Conservation (phyloP, 2,113 vertebrate species). For the Vulpes vulpes region DNA sequence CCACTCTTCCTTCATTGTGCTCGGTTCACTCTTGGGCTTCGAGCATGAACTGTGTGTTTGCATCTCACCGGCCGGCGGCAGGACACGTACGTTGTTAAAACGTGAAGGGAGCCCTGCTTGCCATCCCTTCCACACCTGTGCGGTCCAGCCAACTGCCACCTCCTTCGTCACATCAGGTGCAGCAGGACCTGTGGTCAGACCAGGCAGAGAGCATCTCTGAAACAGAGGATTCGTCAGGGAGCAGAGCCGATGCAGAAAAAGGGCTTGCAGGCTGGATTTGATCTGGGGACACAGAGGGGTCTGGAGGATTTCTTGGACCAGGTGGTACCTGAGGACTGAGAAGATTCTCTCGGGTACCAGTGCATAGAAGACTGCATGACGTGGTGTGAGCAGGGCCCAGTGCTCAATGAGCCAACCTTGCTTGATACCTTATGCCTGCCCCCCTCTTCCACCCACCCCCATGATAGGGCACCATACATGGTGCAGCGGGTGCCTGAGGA, state of each 20-base stretch:
- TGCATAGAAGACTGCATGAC: not conserved
- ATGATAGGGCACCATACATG: fast-evolving
- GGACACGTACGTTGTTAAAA: not conserved
- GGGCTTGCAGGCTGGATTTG: not conserved
- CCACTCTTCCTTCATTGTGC: not conserved
- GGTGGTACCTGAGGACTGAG: not conserved
- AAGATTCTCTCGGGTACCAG: not conserved
- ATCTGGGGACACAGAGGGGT: not conserved
- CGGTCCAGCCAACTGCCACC: not conserved
- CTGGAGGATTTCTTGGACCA: not conserved
- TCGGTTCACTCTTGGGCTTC: not conserved
- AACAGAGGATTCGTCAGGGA: not conserved
- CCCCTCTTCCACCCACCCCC: not conserved
- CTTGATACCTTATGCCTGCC: not conserved
- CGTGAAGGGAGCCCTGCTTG: not conserved
- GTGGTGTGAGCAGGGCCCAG: fast-evolving
- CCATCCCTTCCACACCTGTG: not conserved
- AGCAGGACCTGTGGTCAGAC: not conserved
- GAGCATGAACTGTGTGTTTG: not conserved
- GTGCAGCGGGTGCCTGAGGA: not conserved
- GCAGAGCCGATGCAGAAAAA: not conserved
- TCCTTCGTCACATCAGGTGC: not conserved
- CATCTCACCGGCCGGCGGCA: not conserved
- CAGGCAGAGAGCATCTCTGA: not conserved
- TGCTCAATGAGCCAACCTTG: not conserved